phyloP scores from a whole-genome alignment of 2,888 invertebrate genomes.

The Netelia virgata region DNA sequence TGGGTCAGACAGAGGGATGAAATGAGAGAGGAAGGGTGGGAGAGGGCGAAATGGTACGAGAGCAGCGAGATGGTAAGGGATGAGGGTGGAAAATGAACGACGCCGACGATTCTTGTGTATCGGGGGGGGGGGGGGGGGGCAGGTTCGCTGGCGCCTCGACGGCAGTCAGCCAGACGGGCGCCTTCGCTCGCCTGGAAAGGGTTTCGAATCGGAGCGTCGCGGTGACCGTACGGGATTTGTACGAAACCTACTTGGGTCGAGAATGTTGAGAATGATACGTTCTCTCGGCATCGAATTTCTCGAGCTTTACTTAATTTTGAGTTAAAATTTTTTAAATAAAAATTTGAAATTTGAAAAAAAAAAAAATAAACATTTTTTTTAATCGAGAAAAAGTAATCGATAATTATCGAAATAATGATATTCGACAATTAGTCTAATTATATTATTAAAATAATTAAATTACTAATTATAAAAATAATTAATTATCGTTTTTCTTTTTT shows the following conservation, averaged over 20 bases:
- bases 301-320: too few relatives aligned
- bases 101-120: slow-evolving; percentile 73
- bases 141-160: slow-evolving; percentile 83
- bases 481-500: not conserved
- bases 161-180: slow-evolving; percentile 85
- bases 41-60: slow-evolving; percentile 2
- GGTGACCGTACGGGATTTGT: not conserved
- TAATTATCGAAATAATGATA: too few relatives aligned
- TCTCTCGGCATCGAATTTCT: too few relatives aligned
- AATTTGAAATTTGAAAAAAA: too few relatives aligned
- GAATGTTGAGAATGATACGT: too few relatives aligned
- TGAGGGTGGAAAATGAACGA: slow-evolving; percentile 74
- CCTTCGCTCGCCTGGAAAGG: slow-evolving; percentile 80
- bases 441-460: too few relatives aligned
- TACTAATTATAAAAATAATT: not conserved
- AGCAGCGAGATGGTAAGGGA: slow-evolving; percentile 35
- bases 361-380: too few relatives aligned
- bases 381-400: too few relatives aligned
- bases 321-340: too few relatives aligned
- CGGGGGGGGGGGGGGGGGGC: slow-evolving; percentile 79
- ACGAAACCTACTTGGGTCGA: slow-evolving; percentile 63
- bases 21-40: slow-evolving; percentile 24
- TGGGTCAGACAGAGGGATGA: slow-evolving; percentile 3
- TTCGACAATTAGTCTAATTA: too few relatives aligned
- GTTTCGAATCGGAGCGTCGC: slow-evolving; percentile 73